These are phyloP conservation scores for Macrocentrus cingulum DNA, from an alignment of 1,140 invertebrate species.

Conservation along the genomic window DNA sequence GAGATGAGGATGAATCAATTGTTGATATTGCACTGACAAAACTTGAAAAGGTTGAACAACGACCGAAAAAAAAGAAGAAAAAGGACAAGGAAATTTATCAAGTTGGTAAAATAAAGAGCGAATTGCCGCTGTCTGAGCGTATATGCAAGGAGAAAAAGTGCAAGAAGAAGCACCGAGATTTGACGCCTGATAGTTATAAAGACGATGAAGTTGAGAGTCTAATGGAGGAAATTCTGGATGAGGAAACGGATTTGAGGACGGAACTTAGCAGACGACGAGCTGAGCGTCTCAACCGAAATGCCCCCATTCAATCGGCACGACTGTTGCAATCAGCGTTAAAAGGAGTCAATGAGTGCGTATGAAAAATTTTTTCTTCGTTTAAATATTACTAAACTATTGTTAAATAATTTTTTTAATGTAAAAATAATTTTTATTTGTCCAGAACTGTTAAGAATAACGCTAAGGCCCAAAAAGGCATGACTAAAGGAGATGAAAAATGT, in stretches of 20 bases:
- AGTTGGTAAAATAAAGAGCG: conserved; percentile 46
- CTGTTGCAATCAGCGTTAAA: conserved; percentile 55
- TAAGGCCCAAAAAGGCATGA: conserved; percentile 40
- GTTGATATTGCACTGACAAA: conserved; percentile 36
- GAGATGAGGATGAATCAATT: conserved; percentile 32
- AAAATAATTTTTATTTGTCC: conserved; percentile 24
- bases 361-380: conserved; percentile 7
- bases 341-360: conserved; percentile 53
- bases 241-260: conserved; percentile 47
- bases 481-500: conserved; percentile 46
- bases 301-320: conserved; percentile 50
- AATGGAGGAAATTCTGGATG: conserved; percentile 47
- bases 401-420: conserved; percentile 1
- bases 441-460: conserved; percentile 48
- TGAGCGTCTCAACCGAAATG: conserved; percentile 46
- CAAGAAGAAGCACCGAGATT: conserved; percentile 39
- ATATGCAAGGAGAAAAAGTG: conserved; percentile 51
- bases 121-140: conserved; percentile 44
- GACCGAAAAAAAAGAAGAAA: conserved; percentile 49
- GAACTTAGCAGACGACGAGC: conserved; percentile 52
- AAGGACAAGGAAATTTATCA: conserved; percentile 54
- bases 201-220: conserved; percentile 33
- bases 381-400: neutral
- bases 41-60: conserved; percentile 36
- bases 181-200: conserved; percentile 24